A percentile compares a stretch with the other conserved stretches of the same genome.
Conservation (phyloP, 2,888 invertebrate genomes). For the Xestia rhomboidea region DNA sequence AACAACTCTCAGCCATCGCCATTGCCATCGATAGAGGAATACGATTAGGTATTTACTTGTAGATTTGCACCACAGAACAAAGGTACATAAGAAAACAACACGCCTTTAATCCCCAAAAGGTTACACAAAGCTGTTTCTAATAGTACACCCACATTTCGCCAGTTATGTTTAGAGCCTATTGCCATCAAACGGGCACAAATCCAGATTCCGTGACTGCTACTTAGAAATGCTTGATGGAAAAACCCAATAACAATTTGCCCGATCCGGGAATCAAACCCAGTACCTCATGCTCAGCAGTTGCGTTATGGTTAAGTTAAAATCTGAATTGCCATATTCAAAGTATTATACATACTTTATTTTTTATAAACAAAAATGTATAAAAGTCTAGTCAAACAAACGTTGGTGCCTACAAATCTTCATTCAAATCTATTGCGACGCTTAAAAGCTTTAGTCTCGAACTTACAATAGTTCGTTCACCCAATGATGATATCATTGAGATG, state of each 20-base stretch:
- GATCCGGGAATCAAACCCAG: too few species aligned
- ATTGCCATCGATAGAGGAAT: background rate
- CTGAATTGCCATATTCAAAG: background rate
- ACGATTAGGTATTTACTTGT: background rate
- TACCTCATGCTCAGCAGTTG: too few species aligned
- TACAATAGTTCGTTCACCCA: constrained; percentile 61
- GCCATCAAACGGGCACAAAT: too few species aligned
- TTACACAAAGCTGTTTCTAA: too few species aligned
- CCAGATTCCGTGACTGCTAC: too few species aligned
- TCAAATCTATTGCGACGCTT: constrained; percentile 33
- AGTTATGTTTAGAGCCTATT: too few species aligned
- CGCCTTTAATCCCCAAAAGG: too few species aligned
- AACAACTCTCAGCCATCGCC: background rate
- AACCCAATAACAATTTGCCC: too few species aligned
- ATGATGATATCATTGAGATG: constrained; percentile 62
- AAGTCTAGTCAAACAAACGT: background rate
- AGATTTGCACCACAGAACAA: background rate
- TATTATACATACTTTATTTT: background rate
- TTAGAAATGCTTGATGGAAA: too few species aligned
- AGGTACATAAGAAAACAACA: too few species aligned
- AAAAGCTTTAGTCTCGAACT: constrained; percentile 4
- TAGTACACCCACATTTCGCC: too few species aligned
- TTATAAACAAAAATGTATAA: background rate
- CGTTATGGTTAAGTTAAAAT: background rate
- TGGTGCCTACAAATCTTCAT: background rate